Percentiles rank a stretch among this genome's conserved stretches.
Conservation (phyloP, 92 coral and sea anemone genomes). For the Paramuricea clavata region DNA sequence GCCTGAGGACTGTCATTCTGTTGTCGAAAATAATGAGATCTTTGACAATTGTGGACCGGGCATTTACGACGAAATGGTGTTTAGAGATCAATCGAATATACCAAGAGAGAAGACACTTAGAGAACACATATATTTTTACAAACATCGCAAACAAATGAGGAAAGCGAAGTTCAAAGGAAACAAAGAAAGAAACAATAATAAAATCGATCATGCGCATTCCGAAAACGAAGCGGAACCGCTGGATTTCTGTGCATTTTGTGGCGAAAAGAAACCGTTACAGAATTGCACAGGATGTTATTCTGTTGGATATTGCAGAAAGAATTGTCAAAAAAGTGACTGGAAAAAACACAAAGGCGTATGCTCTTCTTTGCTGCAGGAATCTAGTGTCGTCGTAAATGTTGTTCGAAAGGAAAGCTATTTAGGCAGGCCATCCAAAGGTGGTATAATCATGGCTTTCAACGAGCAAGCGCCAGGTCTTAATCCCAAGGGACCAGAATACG, state of each 20-base stretch:
- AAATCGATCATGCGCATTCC: not conserved
- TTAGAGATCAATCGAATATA: not conserved
- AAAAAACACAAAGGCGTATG: slow-evolving; percentile 34
- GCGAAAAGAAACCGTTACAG: not conserved
- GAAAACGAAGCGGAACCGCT: not conserved
- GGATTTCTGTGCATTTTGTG: not conserved
- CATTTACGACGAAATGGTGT: no score
- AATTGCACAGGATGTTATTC: not conserved
- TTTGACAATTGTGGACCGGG: slow-evolving; percentile 51
- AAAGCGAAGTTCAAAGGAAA: not conserved
- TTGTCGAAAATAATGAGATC: slow-evolving; percentile 32
- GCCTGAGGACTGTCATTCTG: slow-evolving; percentile 5
- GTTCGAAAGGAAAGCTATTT: not conserved
- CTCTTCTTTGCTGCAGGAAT: not conserved
- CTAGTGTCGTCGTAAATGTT: not conserved
- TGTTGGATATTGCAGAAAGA: slow-evolving; percentile 4
- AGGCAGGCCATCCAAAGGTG: not conserved
- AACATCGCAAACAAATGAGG: no score
- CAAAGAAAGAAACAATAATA: not conserved
- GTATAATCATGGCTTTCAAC: not conserved
- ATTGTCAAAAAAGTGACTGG: slow-evolving; percentile 46
- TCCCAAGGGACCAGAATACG: no score
- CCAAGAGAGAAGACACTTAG: no score
- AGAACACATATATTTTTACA: no score
- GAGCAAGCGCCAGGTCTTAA: slow-evolving; percentile 8